Evolutionary conservation across 2,888 invertebrate genomes (phyloP).

Genomic region (Lycocerus yunnanus): DNA sequence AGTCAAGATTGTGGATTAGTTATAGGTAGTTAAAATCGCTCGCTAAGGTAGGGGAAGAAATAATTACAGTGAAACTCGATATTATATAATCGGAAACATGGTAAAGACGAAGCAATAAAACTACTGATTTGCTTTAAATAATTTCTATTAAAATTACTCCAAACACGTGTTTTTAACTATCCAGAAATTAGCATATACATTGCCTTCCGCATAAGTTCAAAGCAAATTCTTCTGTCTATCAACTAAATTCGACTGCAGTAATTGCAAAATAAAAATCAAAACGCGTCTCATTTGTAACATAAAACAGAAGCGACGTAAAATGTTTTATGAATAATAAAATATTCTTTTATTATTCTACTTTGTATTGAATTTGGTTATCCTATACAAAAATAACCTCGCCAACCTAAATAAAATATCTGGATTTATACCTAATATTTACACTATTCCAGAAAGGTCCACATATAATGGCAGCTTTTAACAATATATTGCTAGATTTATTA

Average conservation of each 20-base stretch:
- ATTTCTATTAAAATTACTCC: neutral
- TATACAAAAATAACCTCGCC: neutral
- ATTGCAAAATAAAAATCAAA: neutral
- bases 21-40: neutral
- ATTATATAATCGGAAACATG: neutral
- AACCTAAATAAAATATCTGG: neutral
- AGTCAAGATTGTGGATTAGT: neutral
- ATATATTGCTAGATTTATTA: neutral
- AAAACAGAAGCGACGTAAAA: neutral
- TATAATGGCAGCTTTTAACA: neutral
- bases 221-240: too few species aligned
- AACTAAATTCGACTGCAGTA: neutral
- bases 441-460: neutral
- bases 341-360: neutral
- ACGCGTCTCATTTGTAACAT: neutral
- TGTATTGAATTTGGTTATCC: neutral
- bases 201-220: neutral
- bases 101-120: neutral
- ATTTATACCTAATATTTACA: neutral
- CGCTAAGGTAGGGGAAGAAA: neutral
- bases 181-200: neutral
- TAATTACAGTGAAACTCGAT: neutral
- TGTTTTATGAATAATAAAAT: neutral
- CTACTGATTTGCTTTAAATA: neutral
- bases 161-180: neutral